Conservation (phyloP, 2,888 invertebrate genomes). For the Eupithecia exiguata region DNA sequence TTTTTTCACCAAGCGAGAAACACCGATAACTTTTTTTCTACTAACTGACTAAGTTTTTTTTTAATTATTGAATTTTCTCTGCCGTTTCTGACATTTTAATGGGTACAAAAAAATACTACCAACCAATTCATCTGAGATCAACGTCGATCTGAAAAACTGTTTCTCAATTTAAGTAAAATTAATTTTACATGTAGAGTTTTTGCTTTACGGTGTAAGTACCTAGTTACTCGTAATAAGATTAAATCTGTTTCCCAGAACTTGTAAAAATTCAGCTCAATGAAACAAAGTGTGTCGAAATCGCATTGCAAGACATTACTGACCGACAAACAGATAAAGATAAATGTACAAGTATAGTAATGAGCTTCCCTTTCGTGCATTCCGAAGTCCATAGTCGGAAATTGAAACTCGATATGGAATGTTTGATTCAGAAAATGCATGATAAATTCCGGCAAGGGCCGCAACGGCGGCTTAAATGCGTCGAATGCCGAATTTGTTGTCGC, state of each 20-base stretch:
- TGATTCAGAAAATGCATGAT: conserved; percentile 26
- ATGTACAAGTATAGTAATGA: conserved; percentile 20
- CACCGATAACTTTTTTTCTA: too few species aligned
- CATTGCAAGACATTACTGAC: conserved; percentile 18
- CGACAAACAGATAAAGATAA: conserved; percentile 29
- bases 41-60: too few species aligned
- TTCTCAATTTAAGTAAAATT: not conserved
- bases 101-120: not conserved
- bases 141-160: not conserved
- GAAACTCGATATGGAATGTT: conserved; percentile 34
- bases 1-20: too few species aligned
- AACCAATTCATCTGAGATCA: not conserved
- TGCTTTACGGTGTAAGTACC: not conserved
- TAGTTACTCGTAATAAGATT: not conserved
- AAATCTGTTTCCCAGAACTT: conserved; percentile 2
- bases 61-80: not conserved
- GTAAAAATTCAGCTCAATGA: conserved; percentile 7
- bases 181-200: not conserved
- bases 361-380: conserved; percentile 26
- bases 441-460: conserved; percentile 19
- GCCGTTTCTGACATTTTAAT: not conserved
- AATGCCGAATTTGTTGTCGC: conserved; percentile 12
- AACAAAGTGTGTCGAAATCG: conserved; percentile 22
- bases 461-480: conserved; percentile 16
- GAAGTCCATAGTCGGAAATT: conserved; percentile 16